Evolutionary conservation across 1,140 invertebrate species (phyloP), one percentile per base, ranked within the genome.

Genomic region (Drosophila santomea): DNA sequence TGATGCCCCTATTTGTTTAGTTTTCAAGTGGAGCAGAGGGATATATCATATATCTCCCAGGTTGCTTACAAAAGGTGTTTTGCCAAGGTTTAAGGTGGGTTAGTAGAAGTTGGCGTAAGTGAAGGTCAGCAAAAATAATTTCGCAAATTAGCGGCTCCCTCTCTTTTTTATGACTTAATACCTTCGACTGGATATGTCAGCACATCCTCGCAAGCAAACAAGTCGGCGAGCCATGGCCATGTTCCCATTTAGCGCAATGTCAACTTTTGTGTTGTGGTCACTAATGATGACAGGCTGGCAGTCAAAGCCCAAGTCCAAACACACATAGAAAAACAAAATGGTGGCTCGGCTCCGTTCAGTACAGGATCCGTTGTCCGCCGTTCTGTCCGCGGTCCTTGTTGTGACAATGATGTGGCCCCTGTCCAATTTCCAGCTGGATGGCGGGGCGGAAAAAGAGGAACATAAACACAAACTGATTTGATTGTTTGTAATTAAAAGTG

Each of bases 401-500:
- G 32, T 50, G 73, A 76, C 74, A 68, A 77, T 77, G 73, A 77
- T 77, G 73, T 68, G 50, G 56, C 74, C 56, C 56, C 17, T 23
- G 73, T 51, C 50, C 52, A 39, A 39, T 39, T 39, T 50, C n/a
- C 41, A 41, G 35, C 41, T 28, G 35, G 35, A 10, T 47, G 32
- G 58, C 23, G 43, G 10, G 28, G 55, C 43, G 63, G 48, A 74
- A 63, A 47, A 25, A 25, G 17, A 74, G 52, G 15, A 74, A 74
- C 45, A 62, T 68, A 80, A 89, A 80, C 82, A 80, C 84, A 89
- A 89, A 72, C 85, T 89, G 84, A 89, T 89, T 89, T 89, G 84
- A 89, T 89, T 89, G 84, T 89, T 89, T 89, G 84, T 89, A 89
- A 89, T 89, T 89, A 89, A 89, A 89, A 89, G 80, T 80, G 77